Evolutionary conservation across 2,797 vertebrate species (phyloP).

Genomic region (Schizothorax lantsangensis): DNA sequence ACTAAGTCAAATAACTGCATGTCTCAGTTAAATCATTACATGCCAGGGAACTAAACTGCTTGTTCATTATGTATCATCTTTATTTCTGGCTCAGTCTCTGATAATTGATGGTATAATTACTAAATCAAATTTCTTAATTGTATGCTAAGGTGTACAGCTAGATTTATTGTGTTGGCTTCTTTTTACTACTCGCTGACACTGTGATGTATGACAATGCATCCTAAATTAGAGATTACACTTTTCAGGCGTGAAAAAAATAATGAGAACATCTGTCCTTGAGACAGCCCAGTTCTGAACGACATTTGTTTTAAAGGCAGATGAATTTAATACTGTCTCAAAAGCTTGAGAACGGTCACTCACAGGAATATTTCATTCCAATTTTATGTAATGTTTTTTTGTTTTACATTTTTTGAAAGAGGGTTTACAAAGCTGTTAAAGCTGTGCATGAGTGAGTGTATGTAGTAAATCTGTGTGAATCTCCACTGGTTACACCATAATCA

Average conservation of each 20-base stretch:
- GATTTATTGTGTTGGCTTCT: conserved; percentile 6
- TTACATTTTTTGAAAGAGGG: neutral
- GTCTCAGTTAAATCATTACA: conserved; percentile 4
- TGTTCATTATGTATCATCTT: conserved; percentile 13
- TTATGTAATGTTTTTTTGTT: neutral
- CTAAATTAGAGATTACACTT: conserved; percentile 4
- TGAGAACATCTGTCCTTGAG: conserved; percentile 17
- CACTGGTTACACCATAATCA: neutral
- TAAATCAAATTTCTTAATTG: conserved; percentile 34
- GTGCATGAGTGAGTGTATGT: neutral
- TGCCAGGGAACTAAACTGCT: neutral
- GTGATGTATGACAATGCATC: conserved; percentile 1
- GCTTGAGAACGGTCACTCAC: neutral
- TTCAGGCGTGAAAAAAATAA: neutral
- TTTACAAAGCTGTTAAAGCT: neutral
- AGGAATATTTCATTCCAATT: neutral
- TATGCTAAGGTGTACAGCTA: conserved; percentile 4
- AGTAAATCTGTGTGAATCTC: neutral
- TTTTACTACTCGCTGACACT: neutral
- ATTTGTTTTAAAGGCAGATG: neutral
- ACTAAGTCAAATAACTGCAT: neutral
- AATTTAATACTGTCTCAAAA: neutral
- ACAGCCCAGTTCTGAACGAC: neutral
- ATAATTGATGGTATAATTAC: conserved; percentile 11
- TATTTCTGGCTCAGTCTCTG: neutral